phyloP scores from a whole-genome alignment of 2,113 vertebrate species.

The Myiopsitta monachus region DNA sequence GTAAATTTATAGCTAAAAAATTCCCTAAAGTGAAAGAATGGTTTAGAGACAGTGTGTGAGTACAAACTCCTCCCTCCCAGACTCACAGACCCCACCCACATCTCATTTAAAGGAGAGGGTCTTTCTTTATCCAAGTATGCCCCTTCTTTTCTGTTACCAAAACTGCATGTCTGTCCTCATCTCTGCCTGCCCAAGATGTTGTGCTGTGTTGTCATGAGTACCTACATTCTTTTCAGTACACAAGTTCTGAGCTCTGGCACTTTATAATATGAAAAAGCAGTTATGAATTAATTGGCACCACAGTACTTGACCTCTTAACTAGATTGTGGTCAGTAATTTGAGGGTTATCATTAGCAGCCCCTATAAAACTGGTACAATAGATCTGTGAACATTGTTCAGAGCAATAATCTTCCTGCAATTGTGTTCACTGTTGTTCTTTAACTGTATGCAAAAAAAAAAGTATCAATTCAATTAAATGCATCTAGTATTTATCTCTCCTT shows the following conservation, averaged over 20 bases:
- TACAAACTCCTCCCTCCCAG: not conserved
- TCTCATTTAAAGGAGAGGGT: not conserved
- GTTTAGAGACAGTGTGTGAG: not conserved
- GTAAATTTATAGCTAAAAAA: not conserved
- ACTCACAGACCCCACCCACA: not conserved
- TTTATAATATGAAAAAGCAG: not conserved
- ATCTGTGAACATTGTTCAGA: not conserved
- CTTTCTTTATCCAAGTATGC: not conserved
- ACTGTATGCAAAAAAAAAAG: not conserved
- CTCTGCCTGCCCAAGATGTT: not conserved
- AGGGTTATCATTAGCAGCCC: not conserved
- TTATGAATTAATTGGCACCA: not conserved
- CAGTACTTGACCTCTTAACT: not conserved
- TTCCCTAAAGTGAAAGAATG: not conserved
- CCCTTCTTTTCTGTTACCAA: not conserved
- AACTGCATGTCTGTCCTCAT: not conserved
- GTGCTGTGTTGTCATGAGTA: accelerated
- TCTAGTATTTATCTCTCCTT: not conserved
- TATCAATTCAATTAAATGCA: not conserved
- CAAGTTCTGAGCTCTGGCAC: not conserved
- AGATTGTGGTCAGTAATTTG: not conserved
- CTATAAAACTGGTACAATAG: not conserved
- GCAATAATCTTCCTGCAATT: not conserved
- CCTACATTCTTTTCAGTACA: not conserved
- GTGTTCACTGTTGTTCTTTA: not conserved